Base-by-base conservation (phyloP, 2,888 invertebrate species). In the Meteorus colon region DNA sequence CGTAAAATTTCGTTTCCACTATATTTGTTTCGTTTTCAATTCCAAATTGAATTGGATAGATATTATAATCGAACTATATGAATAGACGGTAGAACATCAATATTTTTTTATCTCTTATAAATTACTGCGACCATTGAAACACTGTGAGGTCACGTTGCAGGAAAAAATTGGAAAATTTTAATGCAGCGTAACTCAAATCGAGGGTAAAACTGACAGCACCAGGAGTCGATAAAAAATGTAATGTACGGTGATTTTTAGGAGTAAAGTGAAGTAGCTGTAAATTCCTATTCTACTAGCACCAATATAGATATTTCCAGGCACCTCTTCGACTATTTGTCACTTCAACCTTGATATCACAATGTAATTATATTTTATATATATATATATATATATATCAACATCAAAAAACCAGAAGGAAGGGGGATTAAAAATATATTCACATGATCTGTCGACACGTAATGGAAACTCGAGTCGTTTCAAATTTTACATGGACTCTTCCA, bases 301-400 rank as follows among this genome's bases (percentile, higher is more conserved):
- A 8, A 48, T n/a, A 16, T 80, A 81, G 84, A 81, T 84, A 85
- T 85, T 86, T 83, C 83, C 82, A 83, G 85, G 83, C 83, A 85
- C 83, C 8, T 19, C 48, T 31, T 67, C 66, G 72, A 37, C 60
- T 34, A 59, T 55, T 55, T 19, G 59, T 51, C 70, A 6, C 41
- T 24, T 19, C 31, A 29, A 31, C 6, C n/a, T 8, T 19, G 10
- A 27, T 51, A 16, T 37, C 31, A 12, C 29, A 19, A 48, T n/a
- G n/a, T 60, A 16, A 16, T 37, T 4, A 16, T 29, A 27, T 71
- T 55, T 2, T 62, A 12, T 31, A 1, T 14, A 14, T 60, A 29
- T 14, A 1, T 59, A 27, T 59, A 8, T 59, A 59, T 3, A 27
- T 2, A 24, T 8, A 0, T 10, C 3, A 24, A 60, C 1, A 19